Conservation (phyloP, 2,113 vertebrate species). For the Microcebus griseorufus region DNA sequence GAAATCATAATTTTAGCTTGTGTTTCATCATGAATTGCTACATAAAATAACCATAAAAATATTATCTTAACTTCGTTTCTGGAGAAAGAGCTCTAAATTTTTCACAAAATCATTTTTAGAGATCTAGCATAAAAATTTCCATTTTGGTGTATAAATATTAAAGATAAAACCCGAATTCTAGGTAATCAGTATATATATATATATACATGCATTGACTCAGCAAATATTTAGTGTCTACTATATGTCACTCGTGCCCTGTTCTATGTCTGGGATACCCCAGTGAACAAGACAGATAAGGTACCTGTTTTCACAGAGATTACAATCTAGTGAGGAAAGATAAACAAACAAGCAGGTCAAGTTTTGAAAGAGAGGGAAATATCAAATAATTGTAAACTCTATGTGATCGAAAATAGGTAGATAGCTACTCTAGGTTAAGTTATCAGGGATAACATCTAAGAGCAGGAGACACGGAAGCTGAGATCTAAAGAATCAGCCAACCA, state of each 20-base stretch:
- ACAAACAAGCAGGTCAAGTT: background rate
- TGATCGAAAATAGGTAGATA: background rate
- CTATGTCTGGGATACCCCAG: background rate
- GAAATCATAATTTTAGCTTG: conserved; percentile 22
- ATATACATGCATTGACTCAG: background rate
- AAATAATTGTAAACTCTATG: background rate
- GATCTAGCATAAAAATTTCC: background rate
- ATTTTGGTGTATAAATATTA: background rate
- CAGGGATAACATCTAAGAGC: background rate
- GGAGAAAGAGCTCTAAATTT: background rate
- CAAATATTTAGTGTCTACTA: background rate
- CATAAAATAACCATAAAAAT: conserved; percentile 38
- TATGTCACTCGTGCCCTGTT: background rate
- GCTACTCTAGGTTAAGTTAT: background rate
- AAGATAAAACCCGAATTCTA: background rate
- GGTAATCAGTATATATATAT: background rate
- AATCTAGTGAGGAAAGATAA: background rate
- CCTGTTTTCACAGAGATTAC: background rate
- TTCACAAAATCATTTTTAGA: conserved; percentile 44
- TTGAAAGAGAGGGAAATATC: conserved; percentile 12
- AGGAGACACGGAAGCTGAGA: background rate
- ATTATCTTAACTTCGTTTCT: conserved; percentile 17
- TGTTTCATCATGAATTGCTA: conserved; percentile 1
- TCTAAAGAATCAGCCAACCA: background rate
- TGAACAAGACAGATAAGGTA: background rate